Conservation (phyloP, 2,888 invertebrate genomes). For the Pristionchus japonicus region DNA sequence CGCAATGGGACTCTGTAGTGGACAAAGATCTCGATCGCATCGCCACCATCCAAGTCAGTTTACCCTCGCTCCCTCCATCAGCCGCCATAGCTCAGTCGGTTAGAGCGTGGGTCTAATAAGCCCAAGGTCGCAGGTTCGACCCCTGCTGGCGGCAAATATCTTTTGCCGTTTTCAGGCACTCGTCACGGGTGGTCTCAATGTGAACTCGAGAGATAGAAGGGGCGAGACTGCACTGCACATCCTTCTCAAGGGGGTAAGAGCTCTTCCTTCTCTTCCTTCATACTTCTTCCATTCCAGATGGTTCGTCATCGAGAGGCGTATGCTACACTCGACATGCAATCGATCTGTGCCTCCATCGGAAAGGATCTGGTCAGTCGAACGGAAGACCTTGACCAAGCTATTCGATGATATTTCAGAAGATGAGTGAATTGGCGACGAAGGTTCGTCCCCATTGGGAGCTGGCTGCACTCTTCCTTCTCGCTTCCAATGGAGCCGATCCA, state of each 20-base stretch:
- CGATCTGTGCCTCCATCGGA: constrained; percentile 20
- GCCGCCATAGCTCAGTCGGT: constrained; percentile 54
- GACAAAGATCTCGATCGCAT: constrained; percentile 44
- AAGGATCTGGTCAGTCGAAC: background rate
- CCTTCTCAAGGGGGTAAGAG: background rate
- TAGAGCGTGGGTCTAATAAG: constrained; percentile 57
- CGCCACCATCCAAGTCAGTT: constrained; percentile 42
- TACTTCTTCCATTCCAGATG: background rate
- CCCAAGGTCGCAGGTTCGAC: constrained; percentile 57
- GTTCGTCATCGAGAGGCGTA: constrained; percentile 5
- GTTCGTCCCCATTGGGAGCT: constrained; percentile 45
- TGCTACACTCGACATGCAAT: background rate
- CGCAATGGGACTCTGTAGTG: constrained; percentile 37
- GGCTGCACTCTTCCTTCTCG: constrained; percentile 21
- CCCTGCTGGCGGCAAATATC: constrained; percentile 49
- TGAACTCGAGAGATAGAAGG: constrained; percentile 29
- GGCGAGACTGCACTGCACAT: constrained; percentile 43
- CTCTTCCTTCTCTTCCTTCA: background rate
- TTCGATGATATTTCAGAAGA: background rate
- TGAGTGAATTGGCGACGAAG: constrained; percentile 45
- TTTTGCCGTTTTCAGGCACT: constrained; percentile 43
- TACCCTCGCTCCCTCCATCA: background rate
- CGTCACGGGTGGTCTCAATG: constrained; percentile 29
- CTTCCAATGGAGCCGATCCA: constrained; percentile 38
- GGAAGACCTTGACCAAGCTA: background rate